Evolutionary conservation across 92 coral and sea anemone species (phyloP).

Genomic region (Montipora capitata): DNA sequence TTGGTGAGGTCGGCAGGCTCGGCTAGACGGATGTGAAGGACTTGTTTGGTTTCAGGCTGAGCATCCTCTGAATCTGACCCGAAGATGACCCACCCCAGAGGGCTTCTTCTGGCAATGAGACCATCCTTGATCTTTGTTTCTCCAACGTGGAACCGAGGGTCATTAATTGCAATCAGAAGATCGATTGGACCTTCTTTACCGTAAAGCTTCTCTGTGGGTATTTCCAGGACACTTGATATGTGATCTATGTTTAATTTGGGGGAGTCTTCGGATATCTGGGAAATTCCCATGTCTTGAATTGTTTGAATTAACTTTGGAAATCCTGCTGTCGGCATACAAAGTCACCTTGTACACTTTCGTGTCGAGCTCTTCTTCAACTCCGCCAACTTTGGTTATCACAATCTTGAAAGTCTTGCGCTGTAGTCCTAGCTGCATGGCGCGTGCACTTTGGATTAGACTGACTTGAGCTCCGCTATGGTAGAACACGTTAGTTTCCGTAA

Average conservation of each 20-base stretch:
- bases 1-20: conserved; percentile 68
- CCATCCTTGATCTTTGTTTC: conserved; percentile 69
- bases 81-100: conserved; percentile 81
- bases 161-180: conserved; percentile 70
- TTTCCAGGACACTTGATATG: conserved; percentile 42
- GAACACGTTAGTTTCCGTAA: too few relatives aligned
- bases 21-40: conserved; percentile 40
- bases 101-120: conserved; percentile 68
- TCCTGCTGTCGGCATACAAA: conserved; percentile 4
- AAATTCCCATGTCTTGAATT: conserved; percentile 73
- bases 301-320: conserved; percentile 19
- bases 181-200: conserved; percentile 74
- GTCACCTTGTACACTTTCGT: too few relatives aligned
- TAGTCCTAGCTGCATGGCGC: too few relatives aligned
- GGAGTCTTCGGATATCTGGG: conserved; percentile 64
- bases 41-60: conserved; percentile 35
- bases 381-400: too few relatives aligned
- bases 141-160: conserved; percentile 74
- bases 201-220: conserved; percentile 29
- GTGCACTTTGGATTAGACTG: too few relatives aligned
- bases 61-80: conserved; percentile 31
- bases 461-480: too few relatives aligned
- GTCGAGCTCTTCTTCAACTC: too few relatives aligned
- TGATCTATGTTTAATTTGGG: conserved; percentile 31
- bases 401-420: too few relatives aligned